Base-by-base conservation (phyloP, 2,797 vertebrate genomes). In the Acridotheres tristis region DNA sequence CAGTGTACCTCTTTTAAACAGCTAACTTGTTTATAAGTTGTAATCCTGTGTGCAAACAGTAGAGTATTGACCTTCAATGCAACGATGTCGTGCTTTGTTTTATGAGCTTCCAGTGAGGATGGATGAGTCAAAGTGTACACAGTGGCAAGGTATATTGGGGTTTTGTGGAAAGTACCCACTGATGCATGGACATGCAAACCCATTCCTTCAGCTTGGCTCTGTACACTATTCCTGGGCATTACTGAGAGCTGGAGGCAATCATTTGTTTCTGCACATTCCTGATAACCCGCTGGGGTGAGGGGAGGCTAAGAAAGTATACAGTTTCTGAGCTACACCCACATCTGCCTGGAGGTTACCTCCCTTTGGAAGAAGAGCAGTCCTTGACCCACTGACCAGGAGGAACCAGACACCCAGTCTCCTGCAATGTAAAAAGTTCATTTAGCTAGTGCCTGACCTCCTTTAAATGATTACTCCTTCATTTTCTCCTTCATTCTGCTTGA, bases 261-360 rank as follows among this genome's bases (percentile, higher is more conserved):
- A 23, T 89, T 88, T 94, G 23, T 93, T 88, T 94, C 61, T 92
- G 21, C 43, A 59, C 54, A 68, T 80, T 83, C 30, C 68, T 88
- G 68, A 54, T 88, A 83, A 92, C 63, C 47, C 0, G 1, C 27
- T 51, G n/a, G 32, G 23, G 27, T 78, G 73, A 88, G 18, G 20
- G 61, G 5, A 89, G 43, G 54, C 23, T 89, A 27, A 88, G 74
- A 89, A 71, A 34, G 26, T 78, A 1, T 26, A 6, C 27, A 17
- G 6, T 57, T 95, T 88, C 85, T 89, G 69, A 89, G 47, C 43
- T 91, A 91, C 47, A 54, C 77, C 72, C 88, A 81, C 79, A 68
- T 77, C 17, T 92, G 57, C 65, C 42, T 2, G 0, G 42, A 83
- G 12, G 34, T 67, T 91, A 85, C 42, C 53, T 82, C 18, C 51